Base-by-base conservation (phyloP, 2,113 vertebrate genomes). In the Anguilla japonica region DNA sequence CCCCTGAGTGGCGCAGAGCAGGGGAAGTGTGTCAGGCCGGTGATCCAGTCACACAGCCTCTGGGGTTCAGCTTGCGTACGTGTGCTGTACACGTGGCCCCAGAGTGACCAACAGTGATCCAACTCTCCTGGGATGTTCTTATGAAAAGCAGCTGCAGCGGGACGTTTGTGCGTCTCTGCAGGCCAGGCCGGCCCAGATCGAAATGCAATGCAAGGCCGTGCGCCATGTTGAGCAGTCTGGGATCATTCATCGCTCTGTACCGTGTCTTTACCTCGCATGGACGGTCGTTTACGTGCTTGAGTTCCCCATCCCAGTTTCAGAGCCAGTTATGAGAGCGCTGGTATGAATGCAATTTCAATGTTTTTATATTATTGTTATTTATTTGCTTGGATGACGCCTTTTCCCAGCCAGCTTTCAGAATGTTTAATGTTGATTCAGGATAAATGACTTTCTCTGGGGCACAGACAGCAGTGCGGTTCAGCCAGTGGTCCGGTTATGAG, bases 131-230 rank as follows among this genome's bases (percentile, higher is more conserved):
- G 53, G 82, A 22, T 82, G 81, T 11, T 85, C 78, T 50, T 84
- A 87, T 88, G 83, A 87, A 71, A 86, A 78, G 79, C 87, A 89
- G 75, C 85, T 85, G 50, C 85, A 85, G 75, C n/a, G 81, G 71
- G 1, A 81, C 79, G 82, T 53, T 81, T 82, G 83, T 71, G 75
- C 84, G 41, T 43, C 2, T n/a, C 16, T 0, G 79, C 22, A 46
- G 43, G 13, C 18, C 79, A 43, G 79, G 79, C 13, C n/a, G 13
- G 22, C n/a, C 29, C 34, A 83, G 56, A 41, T 57, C 9, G 11
- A 53, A 43, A 20, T 29, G 85, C 13, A 3, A 84, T 16, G 2
- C 80, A 20, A 22, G 81, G 85, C 46, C 40, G 22, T 85, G 22
- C 29, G 71, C 81, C 84, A 39, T 60, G 14, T 22, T 14, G 29